Evolutionary conservation across 2,888 invertebrate species (phyloP), one percentile per base, ranked within the genome.

Genomic region (Synanthedon formicaeformis): DNA sequence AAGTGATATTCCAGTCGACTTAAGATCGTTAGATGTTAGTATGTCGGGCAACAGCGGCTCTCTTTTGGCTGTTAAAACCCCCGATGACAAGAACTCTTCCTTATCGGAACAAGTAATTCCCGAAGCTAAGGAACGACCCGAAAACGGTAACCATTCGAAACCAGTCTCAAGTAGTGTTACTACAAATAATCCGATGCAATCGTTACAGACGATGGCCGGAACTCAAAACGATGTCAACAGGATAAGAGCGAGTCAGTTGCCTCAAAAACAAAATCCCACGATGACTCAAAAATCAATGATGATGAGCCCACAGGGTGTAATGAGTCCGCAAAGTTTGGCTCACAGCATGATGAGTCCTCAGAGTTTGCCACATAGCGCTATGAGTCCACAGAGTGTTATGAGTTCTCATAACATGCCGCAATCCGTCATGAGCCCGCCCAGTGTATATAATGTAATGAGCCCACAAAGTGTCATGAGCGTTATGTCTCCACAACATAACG

Each of bases 1-100:
- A 80, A 87, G 85, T 86, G 87, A 87, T 86, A 86, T 87, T 71
- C 86, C 84, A 78, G 87, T 86, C 64, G 87, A 87, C 82, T 85
- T 87, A 86, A 85, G 87, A 68, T 87, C 87, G 18, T 79, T 87
- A 83, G 87, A 87, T 75, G 87, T 87, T 81, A 87, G 87, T 73
- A 87, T 87, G 87, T 87, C 87, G 23, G 85, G 86, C 41, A 86
- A 87, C 56, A 87, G 86, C 54, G 83, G 85, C 58, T 84, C 85
- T 56, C 71, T 87, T 52, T 62, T 86, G 56, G 78, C 79, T 57
- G 66, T 76, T 4, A 86, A 86, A 62, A 75, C 86, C 3, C 76
- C 80, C n/a, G 84, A 82, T 41, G 78, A 80, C 56, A 86, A 87
- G 57, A 74, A 69, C 54, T 71, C 77, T 54, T 70, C 81, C 2